Percentiles rank a stretch among this genome's conserved stretches.
Conservation (phyloP, 2,888 invertebrate species). For the Leucoptera coffeella region DNA sequence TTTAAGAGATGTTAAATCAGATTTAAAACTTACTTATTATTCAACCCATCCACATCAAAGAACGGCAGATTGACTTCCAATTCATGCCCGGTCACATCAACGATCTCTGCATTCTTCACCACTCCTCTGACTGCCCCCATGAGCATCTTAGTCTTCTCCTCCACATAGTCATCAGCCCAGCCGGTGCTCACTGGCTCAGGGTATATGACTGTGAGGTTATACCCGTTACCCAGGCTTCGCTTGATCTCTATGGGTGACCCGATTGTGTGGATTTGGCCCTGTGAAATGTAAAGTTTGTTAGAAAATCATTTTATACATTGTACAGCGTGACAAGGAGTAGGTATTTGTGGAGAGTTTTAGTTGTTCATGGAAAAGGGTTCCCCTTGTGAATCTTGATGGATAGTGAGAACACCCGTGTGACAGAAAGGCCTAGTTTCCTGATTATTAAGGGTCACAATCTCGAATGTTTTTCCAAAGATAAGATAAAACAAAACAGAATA, state of each 20-base stretch:
- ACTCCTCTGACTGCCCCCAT: conserved; percentile 25
- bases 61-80: conserved; percentile 45
- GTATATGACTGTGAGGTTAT: conserved; percentile 41
- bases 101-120: conserved; percentile 34
- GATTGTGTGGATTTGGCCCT: conserved; percentile 52
- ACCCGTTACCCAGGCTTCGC: conserved; percentile 49
- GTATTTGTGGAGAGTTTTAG: too few species aligned
- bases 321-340: too few species aligned
- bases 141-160: conserved; percentile 27
- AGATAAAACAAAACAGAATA: too few species aligned
- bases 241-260: conserved; percentile 54
- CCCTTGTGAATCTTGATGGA: too few species aligned
- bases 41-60: conserved; percentile 35
- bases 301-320: too few species aligned
- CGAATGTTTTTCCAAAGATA: too few species aligned
- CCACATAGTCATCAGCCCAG: conserved; percentile 11
- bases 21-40: conserved; percentile 42
- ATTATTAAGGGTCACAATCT: too few species aligned
- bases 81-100: conserved; percentile 23
- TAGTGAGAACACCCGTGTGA: too few species aligned
- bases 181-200: conserved; percentile 10
- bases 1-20: neutral
- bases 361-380: too few species aligned
- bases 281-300: too few species aligned
- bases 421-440: too few species aligned